Percentiles rank a stretch among this genome's conserved stretches.
Conservation (phyloP, 2,797 vertebrate species). For the Allobates femoralis region DNA sequence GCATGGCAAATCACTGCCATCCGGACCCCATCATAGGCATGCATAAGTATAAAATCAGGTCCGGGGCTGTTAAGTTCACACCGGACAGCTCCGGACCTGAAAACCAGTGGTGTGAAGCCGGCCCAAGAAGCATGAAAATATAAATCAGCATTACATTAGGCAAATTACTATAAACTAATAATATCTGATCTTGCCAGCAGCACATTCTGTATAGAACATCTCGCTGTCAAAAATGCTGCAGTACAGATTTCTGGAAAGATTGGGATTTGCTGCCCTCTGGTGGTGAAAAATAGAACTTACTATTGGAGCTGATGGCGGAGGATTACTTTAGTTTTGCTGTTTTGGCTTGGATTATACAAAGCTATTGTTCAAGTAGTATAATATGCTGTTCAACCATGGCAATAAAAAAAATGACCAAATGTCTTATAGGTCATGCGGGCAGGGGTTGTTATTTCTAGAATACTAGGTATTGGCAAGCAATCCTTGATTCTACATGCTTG, state of each 20-base stretch:
- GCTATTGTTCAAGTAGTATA: background rate
- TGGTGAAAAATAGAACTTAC: background rate
- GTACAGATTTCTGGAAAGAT: background rate
- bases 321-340: background rate
- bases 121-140: background rate
- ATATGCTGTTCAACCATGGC: too few species aligned
- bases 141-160: background rate
- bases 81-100: too few species aligned
- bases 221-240: background rate
- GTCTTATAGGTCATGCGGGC: too few species aligned
- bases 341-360: background rate
- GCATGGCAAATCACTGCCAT: too few species aligned
- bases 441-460: too few species aligned
- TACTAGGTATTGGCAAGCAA: too few species aligned
- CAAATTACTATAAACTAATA: conserved; percentile 2
- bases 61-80: too few species aligned
- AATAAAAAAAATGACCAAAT: too few species aligned
- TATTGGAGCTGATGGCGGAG: background rate
- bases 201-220: background rate
- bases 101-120: too few species aligned
- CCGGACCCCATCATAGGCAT: too few species aligned
- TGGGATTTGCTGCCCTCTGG: conserved; percentile 17
- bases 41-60: too few species aligned
- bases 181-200: background rate
- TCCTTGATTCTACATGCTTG: too few species aligned